phyloP scores from a whole-genome alignment of 2,888 invertebrate genomes.

The Diachrysia chrysitis region DNA sequence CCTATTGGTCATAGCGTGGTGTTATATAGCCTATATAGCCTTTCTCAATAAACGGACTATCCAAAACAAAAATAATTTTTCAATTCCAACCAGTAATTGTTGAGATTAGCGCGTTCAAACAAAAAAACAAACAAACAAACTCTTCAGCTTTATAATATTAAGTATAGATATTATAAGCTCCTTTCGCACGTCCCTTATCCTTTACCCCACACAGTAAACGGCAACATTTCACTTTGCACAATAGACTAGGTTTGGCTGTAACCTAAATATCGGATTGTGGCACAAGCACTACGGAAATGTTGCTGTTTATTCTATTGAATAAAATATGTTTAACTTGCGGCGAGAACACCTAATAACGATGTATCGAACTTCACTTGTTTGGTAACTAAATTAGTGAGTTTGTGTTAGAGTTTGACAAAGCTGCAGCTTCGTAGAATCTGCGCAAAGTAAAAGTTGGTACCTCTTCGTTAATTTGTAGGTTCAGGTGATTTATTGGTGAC shows the following conservation, averaged over 20 bases:
- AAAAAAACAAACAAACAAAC: too few relatives aligned
- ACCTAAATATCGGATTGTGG: conserved; percentile 87
- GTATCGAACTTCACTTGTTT: conserved; percentile 11
- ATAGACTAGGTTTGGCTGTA: conserved; percentile 85
- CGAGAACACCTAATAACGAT: conserved; percentile 43
- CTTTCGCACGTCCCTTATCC: conserved; percentile 51
- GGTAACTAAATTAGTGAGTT: not conserved
- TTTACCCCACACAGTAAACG: conserved; percentile 70
- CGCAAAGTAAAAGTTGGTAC: not conserved
- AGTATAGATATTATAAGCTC: not conserved
- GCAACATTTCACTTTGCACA: conserved; percentile 86
- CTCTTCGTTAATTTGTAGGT: not conserved
- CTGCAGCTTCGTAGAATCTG: not conserved
- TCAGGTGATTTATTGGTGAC: not conserved
- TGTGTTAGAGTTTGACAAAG: not conserved
- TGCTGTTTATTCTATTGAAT: conserved; percentile 76
- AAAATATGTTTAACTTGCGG: conserved; percentile 66
- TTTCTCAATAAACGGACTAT: too few relatives aligned
- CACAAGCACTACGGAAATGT: conserved; percentile 75
- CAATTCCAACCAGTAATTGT: too few relatives aligned
- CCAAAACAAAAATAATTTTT: too few relatives aligned
- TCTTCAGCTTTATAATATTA: too few relatives aligned
- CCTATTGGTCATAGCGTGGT: too few relatives aligned
- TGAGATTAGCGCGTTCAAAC: too few relatives aligned
- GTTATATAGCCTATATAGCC: too few relatives aligned